These are phyloP conservation scores for Orthosia incerta DNA, from an alignment of 2,888 invertebrate genomes.

Conservation along the genomic window DNA sequence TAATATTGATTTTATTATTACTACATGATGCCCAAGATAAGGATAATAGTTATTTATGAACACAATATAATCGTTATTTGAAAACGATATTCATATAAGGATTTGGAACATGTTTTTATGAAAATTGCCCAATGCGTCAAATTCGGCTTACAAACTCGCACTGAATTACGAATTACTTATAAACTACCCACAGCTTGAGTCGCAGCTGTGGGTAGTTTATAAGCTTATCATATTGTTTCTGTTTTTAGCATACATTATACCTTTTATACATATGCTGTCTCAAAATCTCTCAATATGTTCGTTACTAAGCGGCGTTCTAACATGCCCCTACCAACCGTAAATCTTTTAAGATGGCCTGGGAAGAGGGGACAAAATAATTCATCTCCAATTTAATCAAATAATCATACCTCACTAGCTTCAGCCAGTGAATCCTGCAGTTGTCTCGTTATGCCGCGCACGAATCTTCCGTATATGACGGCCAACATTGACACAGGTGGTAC, in stretches of 20 bases:
- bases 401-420: slow-evolving; percentile 83
- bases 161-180: too few relatives aligned
- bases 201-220: not conserved
- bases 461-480: slow-evolving; percentile 96
- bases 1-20: slow-evolving; percentile 28
- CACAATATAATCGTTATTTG: not conserved
- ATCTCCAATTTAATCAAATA: slow-evolving; percentile 6
- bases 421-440: slow-evolving; percentile 94
- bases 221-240: not conserved
- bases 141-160: not conserved
- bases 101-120: not conserved
- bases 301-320: not conserved
- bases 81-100: slow-evolving; percentile 8
- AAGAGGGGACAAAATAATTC: not conserved
- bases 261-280: not conserved
- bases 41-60: not conserved
- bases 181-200: too few relatives aligned
- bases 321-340: not conserved
- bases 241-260: not conserved
- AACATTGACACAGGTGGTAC: slow-evolving; percentile 97
- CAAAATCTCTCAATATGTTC: not conserved
- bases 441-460: slow-evolving; percentile 95
- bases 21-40: slow-evolving; percentile 26
- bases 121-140: not conserved
- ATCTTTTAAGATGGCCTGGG: not conserved